A percentile compares a stretch with the other conserved stretches of the same genome.
phyloP scores from a whole-genome alignment of 2,797 vertebrate species.

The Nyctibius grandis region DNA sequence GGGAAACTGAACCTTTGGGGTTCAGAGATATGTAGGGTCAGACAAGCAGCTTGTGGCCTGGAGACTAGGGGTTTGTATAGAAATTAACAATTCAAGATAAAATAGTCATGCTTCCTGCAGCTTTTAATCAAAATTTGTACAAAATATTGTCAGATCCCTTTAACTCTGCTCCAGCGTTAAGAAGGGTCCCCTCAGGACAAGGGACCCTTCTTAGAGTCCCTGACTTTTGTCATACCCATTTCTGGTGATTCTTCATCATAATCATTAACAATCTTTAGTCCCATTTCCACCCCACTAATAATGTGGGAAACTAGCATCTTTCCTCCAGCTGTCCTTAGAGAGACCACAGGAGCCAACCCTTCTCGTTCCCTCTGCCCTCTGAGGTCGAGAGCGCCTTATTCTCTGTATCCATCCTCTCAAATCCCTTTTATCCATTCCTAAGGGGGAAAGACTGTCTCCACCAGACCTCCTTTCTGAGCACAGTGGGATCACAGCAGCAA shows the following conservation, averaged over 20 bases:
- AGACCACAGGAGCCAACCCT: background rate
- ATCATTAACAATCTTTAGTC: background rate
- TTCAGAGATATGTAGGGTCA: background rate
- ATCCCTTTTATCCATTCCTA: background rate
- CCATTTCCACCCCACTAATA: background rate
- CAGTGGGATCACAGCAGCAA: background rate
- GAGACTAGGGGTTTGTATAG: background rate
- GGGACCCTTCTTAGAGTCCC: background rate
- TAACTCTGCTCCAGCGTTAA: background rate
- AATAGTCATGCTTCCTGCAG: background rate
- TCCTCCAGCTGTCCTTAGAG: background rate
- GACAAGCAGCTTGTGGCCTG: background rate
- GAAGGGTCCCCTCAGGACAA: background rate
- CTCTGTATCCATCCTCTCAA: background rate
- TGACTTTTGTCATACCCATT: background rate
- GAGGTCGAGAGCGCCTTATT: background rate
- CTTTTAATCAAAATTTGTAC: background rate
- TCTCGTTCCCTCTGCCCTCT: background rate
- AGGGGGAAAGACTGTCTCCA: background rate
- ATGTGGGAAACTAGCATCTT: background rate
- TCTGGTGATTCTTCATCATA: background rate
- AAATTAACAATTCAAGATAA: background rate
- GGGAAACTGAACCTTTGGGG: background rate
- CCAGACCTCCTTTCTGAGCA: background rate
- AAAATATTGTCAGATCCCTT: background rate